Percentiles rank a stretch among this genome's conserved stretches.
Conservation (phyloP, 2,797 vertebrate genomes). For the Acanthurus leucopareius region DNA sequence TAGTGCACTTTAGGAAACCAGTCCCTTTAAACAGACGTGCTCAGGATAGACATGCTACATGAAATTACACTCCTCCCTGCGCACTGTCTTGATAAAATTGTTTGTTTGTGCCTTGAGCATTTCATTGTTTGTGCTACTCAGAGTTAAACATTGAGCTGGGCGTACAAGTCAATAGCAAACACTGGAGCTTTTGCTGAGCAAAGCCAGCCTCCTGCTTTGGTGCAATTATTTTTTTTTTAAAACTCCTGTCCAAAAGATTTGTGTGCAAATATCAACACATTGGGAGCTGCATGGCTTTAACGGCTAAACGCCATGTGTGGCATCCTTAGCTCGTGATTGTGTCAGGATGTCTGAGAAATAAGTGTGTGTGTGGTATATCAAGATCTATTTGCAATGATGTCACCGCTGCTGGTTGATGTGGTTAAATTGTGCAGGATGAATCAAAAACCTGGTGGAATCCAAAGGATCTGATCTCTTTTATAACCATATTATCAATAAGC, state of each 20-base stretch:
- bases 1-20: conserved; percentile 60
- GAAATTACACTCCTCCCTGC: conserved; percentile 59
- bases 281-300: conserved; percentile 8
- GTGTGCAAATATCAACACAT: conserved; percentile 49
- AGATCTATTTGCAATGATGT: conserved; percentile 20
- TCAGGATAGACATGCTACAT: conserved; percentile 62
- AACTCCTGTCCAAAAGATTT: conserved; percentile 54
- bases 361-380: conserved; percentile 9
- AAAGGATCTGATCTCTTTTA: neutral
- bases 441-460: neutral
- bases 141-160: conserved; percentile 37
- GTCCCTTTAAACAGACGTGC: conserved; percentile 57
- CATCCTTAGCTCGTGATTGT: conserved; percentile 25
- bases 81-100: conserved; percentile 55
- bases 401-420: neutral
- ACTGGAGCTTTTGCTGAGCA: conserved; percentile 39
- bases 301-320: conserved; percentile 16
- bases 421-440: neutral
- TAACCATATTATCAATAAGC: neutral
- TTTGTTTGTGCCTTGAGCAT: conserved; percentile 62
- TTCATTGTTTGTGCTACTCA: conserved; percentile 61
- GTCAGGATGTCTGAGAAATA: conserved; percentile 10
- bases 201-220: conserved; percentile 44
- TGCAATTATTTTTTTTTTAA: conserved; percentile 35
- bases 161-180: conserved; percentile 54